Evolutionary conservation across 2,113 vertebrate species (phyloP), one percentile per base, ranked within the genome.

Genomic region (Proterorhinus semilunaris): DNA sequence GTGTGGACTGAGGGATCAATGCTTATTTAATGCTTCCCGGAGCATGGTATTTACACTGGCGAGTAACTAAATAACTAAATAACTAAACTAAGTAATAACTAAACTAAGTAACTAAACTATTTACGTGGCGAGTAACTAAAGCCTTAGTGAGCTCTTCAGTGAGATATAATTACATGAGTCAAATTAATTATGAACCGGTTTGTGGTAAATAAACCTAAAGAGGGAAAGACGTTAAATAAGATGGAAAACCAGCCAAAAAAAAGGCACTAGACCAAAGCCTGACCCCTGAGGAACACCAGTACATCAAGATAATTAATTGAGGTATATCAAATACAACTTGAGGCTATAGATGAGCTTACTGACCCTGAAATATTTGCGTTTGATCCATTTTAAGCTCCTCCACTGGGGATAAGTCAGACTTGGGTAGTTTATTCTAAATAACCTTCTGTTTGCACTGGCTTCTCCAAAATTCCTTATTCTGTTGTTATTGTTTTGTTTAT

Each of bases 11-110:
- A 13, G 36, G 42, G 58, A 61, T 61, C 58, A 61, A 44, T 61
- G 58, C 58, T 61, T 61, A 61, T 61, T 61, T 61, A 45, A 61
- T 61, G 58, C 58, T 61, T 61, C 58, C 58, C 13, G 8, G 13
- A 61, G 58, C 58, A 16, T 13, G 15, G 42, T 42, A 61, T 44
- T 45, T 61, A 44, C 58, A 61, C 44, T 61, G 58, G 10, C 13
- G n/a, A n/a, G n/a, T n/a, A n/a, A n/a, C n/a, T n/a, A n/a, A n/a
- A n/a, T n/a, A n/a, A n/a, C n/a, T n/a, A n/a, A n/a, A n/a, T n/a
- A n/a, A n/a, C n/a, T n/a, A n/a, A n/a, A n/a, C n/a, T n/a, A n/a
- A n/a, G n/a, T n/a, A n/a, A n/a, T n/a, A n/a, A n/a, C n/a, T n/a
- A n/a, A n/a, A n/a, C n/a, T n/a, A n/a, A n/a, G n/a, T n/a, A n/a